phyloP scores from a whole-genome alignment of 2,888 invertebrate genomes.

The Stegana nigrithorax region DNA sequence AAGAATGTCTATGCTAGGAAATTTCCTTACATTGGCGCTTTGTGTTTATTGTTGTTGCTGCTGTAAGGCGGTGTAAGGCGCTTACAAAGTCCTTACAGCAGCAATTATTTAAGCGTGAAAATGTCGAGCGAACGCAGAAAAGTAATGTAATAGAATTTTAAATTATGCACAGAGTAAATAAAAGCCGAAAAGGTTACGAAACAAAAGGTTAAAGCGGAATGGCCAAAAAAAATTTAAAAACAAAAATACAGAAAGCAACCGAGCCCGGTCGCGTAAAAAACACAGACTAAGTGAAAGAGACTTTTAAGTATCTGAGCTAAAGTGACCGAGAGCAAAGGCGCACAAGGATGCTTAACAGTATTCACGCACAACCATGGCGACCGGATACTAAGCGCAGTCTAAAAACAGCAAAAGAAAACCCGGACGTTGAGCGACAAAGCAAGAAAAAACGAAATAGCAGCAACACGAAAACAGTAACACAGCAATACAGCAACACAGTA shows the following conservation, averaged over 20 bases:
- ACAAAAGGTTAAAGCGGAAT: conserved; percentile 3
- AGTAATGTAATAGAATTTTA: conserved; percentile 30
- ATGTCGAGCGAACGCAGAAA: conserved; percentile 28
- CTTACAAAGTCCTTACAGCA: conserved; percentile 26
- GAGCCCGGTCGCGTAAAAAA: too few species aligned
- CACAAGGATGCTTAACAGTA: too few species aligned
- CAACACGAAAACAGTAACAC: too few species aligned
- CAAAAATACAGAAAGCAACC: not conserved
- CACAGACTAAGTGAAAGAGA: conserved; percentile 15
- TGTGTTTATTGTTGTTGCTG: conserved; percentile 22
- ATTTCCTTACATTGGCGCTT: too few species aligned
- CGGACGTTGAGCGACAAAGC: too few species aligned
- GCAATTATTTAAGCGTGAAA: conserved; percentile 43
- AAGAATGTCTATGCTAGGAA: too few species aligned
- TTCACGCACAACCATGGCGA: too few species aligned
- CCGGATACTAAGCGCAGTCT: too few species aligned
- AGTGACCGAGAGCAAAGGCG: not conserved
- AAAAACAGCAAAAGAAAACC: too few species aligned
- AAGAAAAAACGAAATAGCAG: too few species aligned
- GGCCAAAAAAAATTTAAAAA: not conserved
- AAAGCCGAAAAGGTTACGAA: conserved; percentile 32
- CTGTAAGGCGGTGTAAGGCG: conserved; percentile 34
- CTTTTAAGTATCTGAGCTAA: not conserved
- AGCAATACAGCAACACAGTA: too few species aligned
- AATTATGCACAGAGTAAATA: conserved; percentile 38